These are phyloP conservation scores for Lasioglossum lativentre DNA, from an alignment of 2,888 invertebrate species.

Conservation along the genomic window DNA sequence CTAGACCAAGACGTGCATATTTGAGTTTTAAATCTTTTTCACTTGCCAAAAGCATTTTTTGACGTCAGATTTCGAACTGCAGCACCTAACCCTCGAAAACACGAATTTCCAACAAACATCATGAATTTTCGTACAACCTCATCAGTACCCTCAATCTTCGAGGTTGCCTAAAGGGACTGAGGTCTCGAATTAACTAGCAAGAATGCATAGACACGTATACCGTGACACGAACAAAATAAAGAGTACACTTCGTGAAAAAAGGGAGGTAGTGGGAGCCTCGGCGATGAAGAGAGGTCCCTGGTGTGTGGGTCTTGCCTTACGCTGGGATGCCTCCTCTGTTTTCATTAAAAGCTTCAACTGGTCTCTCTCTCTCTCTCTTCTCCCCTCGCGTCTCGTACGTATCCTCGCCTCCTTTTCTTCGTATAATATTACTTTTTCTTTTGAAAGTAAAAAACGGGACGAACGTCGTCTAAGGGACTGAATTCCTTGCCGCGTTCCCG, in stretches of 20 bases:
- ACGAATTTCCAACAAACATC: neutral
- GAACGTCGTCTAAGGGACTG: constrained; percentile 62
- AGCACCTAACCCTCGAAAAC: neutral
- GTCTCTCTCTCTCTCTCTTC: constrained; percentile 33
- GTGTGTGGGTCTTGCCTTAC: constrained; percentile 73
- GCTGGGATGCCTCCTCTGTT: constrained; percentile 74
- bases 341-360: constrained; percentile 74
- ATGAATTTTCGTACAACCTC: neutral
- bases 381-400: neutral
- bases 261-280: constrained; percentile 58
- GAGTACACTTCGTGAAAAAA: constrained; percentile 66
- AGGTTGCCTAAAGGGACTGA: neutral
- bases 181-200: constrained; percentile 69
- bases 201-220: constrained; percentile 38
- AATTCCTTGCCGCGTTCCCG: constrained; percentile 59
- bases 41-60: neutral
- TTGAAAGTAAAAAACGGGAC: constrained; percentile 61
- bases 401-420: constrained; percentile 21
- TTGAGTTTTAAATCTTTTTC: neutral
- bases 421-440: constrained; percentile 58
- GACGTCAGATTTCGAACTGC: neutral
- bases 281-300: constrained; percentile 57
- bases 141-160: neutral
- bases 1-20: neutral
- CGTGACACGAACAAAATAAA: constrained; percentile 71